Percentiles rank a stretch among this genome's conserved stretches.
These are phyloP conservation scores for Eustalomyia histrio DNA, from an alignment of 2,888 invertebrate species.

Conservation along the genomic window DNA sequence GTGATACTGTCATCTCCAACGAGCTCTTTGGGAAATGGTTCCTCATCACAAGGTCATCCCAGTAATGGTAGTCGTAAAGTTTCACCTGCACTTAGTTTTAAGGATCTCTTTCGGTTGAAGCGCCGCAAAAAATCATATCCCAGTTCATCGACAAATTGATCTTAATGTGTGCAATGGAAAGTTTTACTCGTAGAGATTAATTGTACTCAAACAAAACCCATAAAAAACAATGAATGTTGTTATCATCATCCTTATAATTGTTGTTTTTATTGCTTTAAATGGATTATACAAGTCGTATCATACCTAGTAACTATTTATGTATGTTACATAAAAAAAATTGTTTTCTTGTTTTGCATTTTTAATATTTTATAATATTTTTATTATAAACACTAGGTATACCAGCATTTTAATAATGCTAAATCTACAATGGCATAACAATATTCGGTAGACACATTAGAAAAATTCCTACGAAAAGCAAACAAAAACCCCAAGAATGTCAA, in stretches of 20 bases:
- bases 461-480: no score
- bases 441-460: no score
- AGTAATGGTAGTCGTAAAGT: conserved; percentile 42
- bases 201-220: neutral
- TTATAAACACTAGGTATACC: no score
- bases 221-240: conserved; percentile 2
- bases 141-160: conserved; percentile 72
- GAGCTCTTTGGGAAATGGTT: conserved; percentile 65
- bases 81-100: conserved; percentile 71
- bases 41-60: conserved; percentile 30
- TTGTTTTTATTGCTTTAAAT: conserved; percentile 2
- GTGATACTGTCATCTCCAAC: conserved; percentile 8
- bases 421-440: no score
- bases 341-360: neutral
- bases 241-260: conserved; percentile 11
- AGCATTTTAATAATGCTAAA: no score
- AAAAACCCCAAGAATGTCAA: no score
- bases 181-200: conserved; percentile 37
- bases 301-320: conserved; percentile 36
- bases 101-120: conserved; percentile 72
- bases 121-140: conserved; percentile 68
- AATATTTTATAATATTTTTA: no score
- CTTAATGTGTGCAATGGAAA: conserved; percentile 44
- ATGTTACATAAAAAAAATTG: conserved; percentile 22
- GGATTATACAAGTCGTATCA: conserved; percentile 8